phyloP scores from a whole-genome alignment of 2,888 invertebrate genomes.

The Cetonia aurata region DNA sequence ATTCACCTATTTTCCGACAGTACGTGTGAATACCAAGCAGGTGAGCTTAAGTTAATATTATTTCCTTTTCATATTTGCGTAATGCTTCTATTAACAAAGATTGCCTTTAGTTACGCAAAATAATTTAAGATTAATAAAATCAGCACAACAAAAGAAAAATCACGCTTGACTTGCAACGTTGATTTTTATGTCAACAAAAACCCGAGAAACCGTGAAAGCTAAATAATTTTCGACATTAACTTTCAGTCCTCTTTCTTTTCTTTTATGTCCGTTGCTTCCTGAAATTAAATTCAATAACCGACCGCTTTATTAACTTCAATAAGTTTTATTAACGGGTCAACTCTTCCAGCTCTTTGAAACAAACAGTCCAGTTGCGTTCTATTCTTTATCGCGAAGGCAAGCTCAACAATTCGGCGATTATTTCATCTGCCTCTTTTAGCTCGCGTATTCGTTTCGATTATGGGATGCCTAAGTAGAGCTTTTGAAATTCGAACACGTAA shows the following conservation, averaged over 20 bases:
- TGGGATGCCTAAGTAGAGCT: slow-evolving; percentile 45
- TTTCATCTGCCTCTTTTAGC: slow-evolving; percentile 45
- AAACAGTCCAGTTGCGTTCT: slow-evolving; percentile 50
- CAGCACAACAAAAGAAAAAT: too few relatives aligned
- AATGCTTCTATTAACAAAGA: too few relatives aligned
- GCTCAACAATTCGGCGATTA: slow-evolving; percentile 48
- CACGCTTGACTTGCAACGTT: too few relatives aligned
- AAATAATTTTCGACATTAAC: slow-evolving; percentile 36
- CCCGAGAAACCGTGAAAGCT: slow-evolving; percentile 13
- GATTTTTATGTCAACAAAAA: slow-evolving; percentile 6
- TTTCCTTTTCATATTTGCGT: too few relatives aligned
- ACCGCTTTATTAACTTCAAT: slow-evolving; percentile 51
- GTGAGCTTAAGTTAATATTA: too few relatives aligned
- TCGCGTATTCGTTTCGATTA: slow-evolving; percentile 41
- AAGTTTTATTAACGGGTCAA: slow-evolving; percentile 51
- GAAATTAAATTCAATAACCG: slow-evolving; percentile 51
- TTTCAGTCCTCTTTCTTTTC: slow-evolving; percentile 32
- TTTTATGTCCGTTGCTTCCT: slow-evolving; percentile 40
- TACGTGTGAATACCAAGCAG: too few relatives aligned
- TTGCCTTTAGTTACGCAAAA: too few relatives aligned
- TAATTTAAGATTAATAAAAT: too few relatives aligned
- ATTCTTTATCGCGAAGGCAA: slow-evolving; percentile 30
- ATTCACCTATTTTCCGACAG: too few relatives aligned
- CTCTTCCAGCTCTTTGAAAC: slow-evolving; percentile 51
- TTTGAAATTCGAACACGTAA: slow-evolving; percentile 54